Conservation (phyloP, 2,888 invertebrate genomes). For the Tipula vernalis region DNA sequence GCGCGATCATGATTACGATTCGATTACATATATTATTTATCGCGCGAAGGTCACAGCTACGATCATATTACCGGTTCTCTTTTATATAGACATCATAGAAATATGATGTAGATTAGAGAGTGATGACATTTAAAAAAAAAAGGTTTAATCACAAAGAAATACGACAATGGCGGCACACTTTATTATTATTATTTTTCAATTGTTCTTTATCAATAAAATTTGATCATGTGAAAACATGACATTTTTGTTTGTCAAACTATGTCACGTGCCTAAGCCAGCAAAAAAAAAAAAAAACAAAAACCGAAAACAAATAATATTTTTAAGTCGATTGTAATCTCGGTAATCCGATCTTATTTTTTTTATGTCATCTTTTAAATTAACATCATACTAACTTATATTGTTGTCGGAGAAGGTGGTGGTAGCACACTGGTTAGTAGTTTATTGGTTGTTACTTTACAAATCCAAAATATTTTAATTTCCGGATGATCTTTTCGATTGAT, state of each 20-base stretch:
- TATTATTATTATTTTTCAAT: not conserved
- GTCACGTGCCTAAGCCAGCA: not conserved
- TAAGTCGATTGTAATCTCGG: not conserved
- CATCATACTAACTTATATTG: not conserved
- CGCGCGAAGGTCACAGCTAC: not conserved
- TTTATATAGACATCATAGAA: not conserved
- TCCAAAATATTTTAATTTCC: not conserved
- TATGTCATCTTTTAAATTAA: conserved; percentile 4
- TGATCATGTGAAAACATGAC: not conserved
- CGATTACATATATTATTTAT: too few species aligned
- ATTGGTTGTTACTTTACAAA: not conserved
- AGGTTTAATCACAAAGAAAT: not conserved
- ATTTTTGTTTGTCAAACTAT: not conserved
- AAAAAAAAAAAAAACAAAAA: too few species aligned
- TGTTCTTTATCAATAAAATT: not conserved
- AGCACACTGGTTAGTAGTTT: not conserved
- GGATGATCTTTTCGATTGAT: conserved; percentile 4
- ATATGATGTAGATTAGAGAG: not conserved
- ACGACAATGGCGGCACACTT: not conserved
- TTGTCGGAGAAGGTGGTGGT: not conserved
- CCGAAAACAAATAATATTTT: not conserved
- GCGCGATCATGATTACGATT: not conserved
- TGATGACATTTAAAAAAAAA: not conserved
- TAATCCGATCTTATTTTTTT: not conserved
- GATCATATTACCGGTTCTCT: not conserved